Base-by-base conservation (phyloP, 2,888 invertebrate genomes). In the Plutella xylostella region DNA sequence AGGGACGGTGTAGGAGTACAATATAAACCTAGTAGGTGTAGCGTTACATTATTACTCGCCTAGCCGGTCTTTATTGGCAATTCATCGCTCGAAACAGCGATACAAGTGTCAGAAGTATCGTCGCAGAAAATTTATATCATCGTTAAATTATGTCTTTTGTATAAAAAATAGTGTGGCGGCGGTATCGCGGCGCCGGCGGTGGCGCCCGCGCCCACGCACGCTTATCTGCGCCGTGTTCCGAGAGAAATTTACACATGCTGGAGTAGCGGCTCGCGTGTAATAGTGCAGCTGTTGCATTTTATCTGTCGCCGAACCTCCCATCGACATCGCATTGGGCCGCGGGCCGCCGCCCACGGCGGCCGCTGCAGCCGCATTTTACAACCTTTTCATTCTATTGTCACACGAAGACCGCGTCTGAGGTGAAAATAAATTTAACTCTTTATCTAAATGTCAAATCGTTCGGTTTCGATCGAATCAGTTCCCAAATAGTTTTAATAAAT, bases 371-470 rank as follows among this genome's bases (percentile, higher is more conserved):
- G 71, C 79, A 65, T 80, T 82, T 82, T 82, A 82, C 72, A 79
- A 82, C 80, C 78, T 78, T 80, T 82, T 80, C 80, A 82, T 79
- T 78, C 80, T 76, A 82, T 82, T 82, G 82, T 83, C 83, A 82
- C 80, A 72, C 68, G 59, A 66, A 18, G 14, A 33, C n/a, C 68
- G 70, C 63, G 63, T 69, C 61, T 71, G 68, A 72, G 72, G 72
- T 69, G 72, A 79, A 78, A 77, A 83, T 82, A 83, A 83, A 83
- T 83, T 80, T 79, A 66, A 77, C 67, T 74, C 71, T 80, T 83
- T 83, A 83, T 83, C 83, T 83, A 77, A 82, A 83, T 79, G 83
- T 83, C 83, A 83, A 83, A 83, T 83, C 83, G 79, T 79, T 73
- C 77, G 72, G 70, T 72, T 75, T 68, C 83, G 82, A 83, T 83